These are phyloP conservation scores for Oxyteleia sp. DNA, from an alignment of 2,888 invertebrate species.

Conservation along the genomic window DNA sequence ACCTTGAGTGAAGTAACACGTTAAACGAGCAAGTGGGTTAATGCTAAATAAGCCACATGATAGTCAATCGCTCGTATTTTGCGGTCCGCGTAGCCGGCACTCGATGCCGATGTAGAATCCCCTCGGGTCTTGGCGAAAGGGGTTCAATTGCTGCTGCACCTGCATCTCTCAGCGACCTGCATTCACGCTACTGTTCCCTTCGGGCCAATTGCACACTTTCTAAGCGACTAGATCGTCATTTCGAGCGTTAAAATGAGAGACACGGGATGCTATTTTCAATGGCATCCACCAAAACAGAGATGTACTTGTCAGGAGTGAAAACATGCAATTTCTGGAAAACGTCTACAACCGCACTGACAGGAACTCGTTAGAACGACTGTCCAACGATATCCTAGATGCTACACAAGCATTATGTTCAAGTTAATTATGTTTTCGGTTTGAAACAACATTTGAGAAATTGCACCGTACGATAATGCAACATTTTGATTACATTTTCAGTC, in stretches of 20 bases:
- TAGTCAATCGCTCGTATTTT: constrained; percentile 72
- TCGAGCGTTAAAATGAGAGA: constrained; percentile 53
- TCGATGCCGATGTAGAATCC: constrained; percentile 57
- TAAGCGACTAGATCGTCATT: constrained; percentile 71
- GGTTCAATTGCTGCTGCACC: constrained; percentile 74
- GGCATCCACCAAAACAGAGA: constrained; percentile 63
- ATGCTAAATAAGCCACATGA: constrained; percentile 70
- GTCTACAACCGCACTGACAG: constrained; percentile 14
- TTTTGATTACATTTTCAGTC: too few species aligned
- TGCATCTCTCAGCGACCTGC: constrained; percentile 72
- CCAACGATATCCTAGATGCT: not conserved
- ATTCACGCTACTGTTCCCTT: constrained; percentile 73
- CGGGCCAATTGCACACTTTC: constrained; percentile 75
- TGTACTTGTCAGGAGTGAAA: constrained; percentile 68
- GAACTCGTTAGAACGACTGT: constrained; percentile 20
- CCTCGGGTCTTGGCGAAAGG: constrained; percentile 73
- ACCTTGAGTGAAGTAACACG: constrained; percentile 56
- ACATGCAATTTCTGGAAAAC: constrained; percentile 39
- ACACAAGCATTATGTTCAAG: not conserved
- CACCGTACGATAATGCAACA: too few species aligned
- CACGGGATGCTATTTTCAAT: constrained; percentile 58
- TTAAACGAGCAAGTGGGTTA: constrained; percentile 74
- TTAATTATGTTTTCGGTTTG: not conserved
- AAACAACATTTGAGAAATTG: too few species aligned
- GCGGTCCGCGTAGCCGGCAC: constrained; percentile 43